Percentiles rank a stretch among this genome's conserved stretches.
phyloP scores from a whole-genome alignment of 2,113 vertebrate species.

The Solenodon paradoxus region DNA sequence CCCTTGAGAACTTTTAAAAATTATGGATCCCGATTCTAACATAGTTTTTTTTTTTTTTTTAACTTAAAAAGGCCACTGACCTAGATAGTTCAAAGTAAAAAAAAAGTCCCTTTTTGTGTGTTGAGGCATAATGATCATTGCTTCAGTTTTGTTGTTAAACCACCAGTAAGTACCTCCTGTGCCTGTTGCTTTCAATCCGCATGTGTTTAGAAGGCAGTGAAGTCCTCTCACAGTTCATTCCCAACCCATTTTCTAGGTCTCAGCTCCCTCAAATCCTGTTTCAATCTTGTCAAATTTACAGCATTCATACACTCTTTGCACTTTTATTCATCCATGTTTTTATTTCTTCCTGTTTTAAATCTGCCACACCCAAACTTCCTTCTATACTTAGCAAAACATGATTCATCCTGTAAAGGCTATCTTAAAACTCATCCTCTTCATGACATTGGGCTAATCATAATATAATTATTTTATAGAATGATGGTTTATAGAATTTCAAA shows the following conservation, averaged over 20 bases:
- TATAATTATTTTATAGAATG: constrained; percentile 10
- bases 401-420: neutral
- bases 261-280: neutral
- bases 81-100: neutral
- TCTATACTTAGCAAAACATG: neutral
- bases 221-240: neutral
- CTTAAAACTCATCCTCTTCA: neutral
- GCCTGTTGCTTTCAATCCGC: neutral
- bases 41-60: neutral
- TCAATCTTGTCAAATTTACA: neutral
- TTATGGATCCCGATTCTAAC: neutral
- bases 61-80: no score
- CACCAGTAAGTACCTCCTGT: neutral
- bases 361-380: neutral
- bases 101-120: neutral
- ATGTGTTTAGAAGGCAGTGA: neutral
- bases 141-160: neutral
- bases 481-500: constrained; percentile 16
- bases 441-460: neutral
- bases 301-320: neutral
- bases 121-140: neutral
- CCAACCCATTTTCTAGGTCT: neutral
- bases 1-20: constrained; percentile 40
- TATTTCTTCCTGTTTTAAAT: neutral
- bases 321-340: neutral